These are phyloP conservation scores for Tachypleus tridentatus DNA, from an alignment of 1,140 invertebrate species.

Conservation along the genomic window DNA sequence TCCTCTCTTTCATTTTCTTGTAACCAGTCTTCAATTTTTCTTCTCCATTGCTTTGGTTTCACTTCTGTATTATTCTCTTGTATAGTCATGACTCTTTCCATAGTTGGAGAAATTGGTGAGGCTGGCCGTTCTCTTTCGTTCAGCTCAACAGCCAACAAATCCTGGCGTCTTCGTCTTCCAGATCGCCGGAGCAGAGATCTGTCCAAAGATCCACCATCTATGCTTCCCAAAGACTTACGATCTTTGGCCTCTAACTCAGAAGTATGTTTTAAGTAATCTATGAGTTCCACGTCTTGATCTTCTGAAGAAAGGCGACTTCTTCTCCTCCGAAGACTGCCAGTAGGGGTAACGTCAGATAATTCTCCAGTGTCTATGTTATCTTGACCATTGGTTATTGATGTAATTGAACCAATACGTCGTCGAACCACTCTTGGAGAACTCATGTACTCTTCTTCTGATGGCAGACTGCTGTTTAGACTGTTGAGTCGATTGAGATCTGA, in stretches of 20 bases:
- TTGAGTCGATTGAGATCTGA: conserved; percentile 12
- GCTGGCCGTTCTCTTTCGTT: conserved; percentile 53
- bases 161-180: conserved; percentile 50
- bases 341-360: conserved; percentile 65
- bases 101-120: conserved; percentile 46
- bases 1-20: conserved; percentile 75
- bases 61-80: background rate
- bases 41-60: conserved; percentile 52
- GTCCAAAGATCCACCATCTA: conserved; percentile 52
- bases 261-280: conserved; percentile 60
- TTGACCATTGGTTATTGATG: conserved; percentile 19
- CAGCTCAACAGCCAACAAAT: conserved; percentile 55
- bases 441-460: conserved; percentile 40
- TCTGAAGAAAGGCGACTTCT: conserved; percentile 66
- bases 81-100: conserved; percentile 31
- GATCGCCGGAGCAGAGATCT: conserved; percentile 72
- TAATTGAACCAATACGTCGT: conserved; percentile 33
- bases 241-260: conserved; percentile 61
- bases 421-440: conserved; percentile 38
- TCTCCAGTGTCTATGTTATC: conserved; percentile 42
- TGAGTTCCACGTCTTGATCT: conserved; percentile 67
- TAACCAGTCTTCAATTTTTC: conserved; percentile 83
- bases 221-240: conserved; percentile 68
- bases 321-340: conserved; percentile 64
- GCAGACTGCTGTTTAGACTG: conserved; percentile 37